Conservation (phyloP, 1,140 invertebrate genomes). For the Pantala flavescens region DNA sequence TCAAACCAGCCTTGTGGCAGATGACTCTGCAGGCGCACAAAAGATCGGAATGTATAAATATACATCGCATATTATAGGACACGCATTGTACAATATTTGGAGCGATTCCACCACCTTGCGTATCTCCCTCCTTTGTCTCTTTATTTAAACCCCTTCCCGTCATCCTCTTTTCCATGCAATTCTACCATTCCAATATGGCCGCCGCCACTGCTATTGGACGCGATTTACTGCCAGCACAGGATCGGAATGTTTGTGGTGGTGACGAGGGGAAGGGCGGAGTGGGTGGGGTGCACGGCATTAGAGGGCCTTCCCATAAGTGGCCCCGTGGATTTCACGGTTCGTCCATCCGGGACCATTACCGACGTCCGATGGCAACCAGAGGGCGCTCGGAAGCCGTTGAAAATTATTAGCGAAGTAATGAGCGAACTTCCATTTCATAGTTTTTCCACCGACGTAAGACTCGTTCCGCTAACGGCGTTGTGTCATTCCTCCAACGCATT, state of each 20-base stretch:
- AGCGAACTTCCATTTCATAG: background rate
- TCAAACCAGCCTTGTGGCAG: too few species aligned
- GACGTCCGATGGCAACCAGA: background rate
- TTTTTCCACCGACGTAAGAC: too few species aligned
- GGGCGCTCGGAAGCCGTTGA: background rate
- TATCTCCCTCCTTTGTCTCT: background rate
- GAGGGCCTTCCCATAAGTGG: background rate
- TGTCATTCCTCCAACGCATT: too few species aligned
- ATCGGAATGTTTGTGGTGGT: background rate
- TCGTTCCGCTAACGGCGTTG: too few species aligned
- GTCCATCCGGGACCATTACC: background rate
- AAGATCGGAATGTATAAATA: too few species aligned
- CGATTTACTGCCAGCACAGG: background rate
- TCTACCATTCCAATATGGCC: background rate
- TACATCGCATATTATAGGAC: too few species aligned
- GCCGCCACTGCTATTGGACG: background rate
- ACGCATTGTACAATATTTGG: too few species aligned
- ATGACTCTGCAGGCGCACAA: too few species aligned
- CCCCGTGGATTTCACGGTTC: background rate
- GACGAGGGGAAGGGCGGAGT: background rate
- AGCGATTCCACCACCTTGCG: background rate
- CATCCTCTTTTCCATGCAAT: background rate
- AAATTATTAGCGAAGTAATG: background rate
- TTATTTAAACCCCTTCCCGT: background rate
- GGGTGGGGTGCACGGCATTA: background rate